Conservation (phyloP, 2,113 vertebrate genomes). For the Danionella cerebrum region DNA sequence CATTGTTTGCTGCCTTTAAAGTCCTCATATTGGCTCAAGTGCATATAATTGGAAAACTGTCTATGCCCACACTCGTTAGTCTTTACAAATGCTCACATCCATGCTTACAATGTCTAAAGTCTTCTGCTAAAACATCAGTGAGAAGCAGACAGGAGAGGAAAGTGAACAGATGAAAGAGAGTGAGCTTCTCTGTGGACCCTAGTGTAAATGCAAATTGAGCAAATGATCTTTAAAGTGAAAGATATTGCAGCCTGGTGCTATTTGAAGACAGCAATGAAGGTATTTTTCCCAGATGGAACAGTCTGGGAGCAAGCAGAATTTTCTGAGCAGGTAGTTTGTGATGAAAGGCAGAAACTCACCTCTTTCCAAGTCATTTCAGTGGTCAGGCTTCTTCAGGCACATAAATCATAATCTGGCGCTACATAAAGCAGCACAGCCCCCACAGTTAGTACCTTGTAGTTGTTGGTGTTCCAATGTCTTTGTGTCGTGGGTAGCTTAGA, state of each 20-base stretch:
- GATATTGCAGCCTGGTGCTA: constrained; percentile 55
- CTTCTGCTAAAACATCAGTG: constrained; percentile 48
- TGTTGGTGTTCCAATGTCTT: no score
- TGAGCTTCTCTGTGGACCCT: constrained; percentile 53
- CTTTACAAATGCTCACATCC: constrained; percentile 57
- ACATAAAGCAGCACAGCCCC: no score
- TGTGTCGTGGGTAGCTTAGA: no score
- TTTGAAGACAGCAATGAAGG: constrained; percentile 48
- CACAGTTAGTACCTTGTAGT: no score
- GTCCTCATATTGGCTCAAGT: background rate
- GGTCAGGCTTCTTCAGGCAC: no score
- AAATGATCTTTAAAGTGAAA: constrained; percentile 61
- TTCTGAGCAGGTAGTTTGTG: background rate
- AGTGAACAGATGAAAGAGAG: constrained; percentile 50
- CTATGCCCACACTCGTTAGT: constrained; percentile 50
- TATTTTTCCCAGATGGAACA: constrained; percentile 32
- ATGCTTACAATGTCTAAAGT: constrained; percentile 20
- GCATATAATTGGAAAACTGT: constrained; percentile 25
- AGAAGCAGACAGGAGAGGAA: background rate
- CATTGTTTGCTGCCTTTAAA: background rate
- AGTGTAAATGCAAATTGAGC: constrained; percentile 62
- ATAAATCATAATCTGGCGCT: no score
- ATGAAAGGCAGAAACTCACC: constrained; percentile 30
- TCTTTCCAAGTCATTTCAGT: no score
- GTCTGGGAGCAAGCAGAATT: constrained; percentile 28